Evolutionary conservation across 2,113 vertebrate species (phyloP), one percentile per base, ranked within the genome.

Genomic region (Notothenia rossii): DNA sequence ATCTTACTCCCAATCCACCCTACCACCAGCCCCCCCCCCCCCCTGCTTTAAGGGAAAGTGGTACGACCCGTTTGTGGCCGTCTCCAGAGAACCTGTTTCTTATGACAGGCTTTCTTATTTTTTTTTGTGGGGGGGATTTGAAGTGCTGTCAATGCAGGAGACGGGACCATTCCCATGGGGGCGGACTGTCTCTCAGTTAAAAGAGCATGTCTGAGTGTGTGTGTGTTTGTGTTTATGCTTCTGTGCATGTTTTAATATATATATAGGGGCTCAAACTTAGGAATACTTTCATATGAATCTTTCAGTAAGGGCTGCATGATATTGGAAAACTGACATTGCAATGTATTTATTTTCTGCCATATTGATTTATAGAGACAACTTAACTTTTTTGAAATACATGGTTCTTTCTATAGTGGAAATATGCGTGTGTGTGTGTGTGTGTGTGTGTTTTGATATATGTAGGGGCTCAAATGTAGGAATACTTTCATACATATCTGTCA

Each of bases 81-180:
- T 63, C 75, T 76, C 67, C 14, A 5, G 68, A 80, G 79, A 75
- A 15, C 43, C 66, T 2, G 10, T 78, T 79, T 66, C 63, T 79
- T 72, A 40, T 73, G 76, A 55, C 63, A 49, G 53, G 20, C 53
- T 20, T 14, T 49, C 25, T 10, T 48, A 46, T 49, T 54, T 14
- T 29, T n/a, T 61, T 13, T 64, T 64, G 53, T 45, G 10, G 46
- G 11, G 55, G 29, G 43, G 68, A 0, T 80, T 77, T 86, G 46
- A 79, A 72, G 73, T 67, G 56, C 72, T 84, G 89, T 90, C 82
- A 75, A 0, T 60, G 11, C 25, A 53, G 56, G 56, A 74, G 88
- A 85, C 48, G 10, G 51, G 48, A 73, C 45, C 45, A 8, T 2
- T 88, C 85, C 77, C 59, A 3, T 7, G 64, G 29, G 49, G 69